phyloP scores from a whole-genome alignment of 37 sponge, comb jelly and placozoan genomes.

The Ianthella basta region DNA sequence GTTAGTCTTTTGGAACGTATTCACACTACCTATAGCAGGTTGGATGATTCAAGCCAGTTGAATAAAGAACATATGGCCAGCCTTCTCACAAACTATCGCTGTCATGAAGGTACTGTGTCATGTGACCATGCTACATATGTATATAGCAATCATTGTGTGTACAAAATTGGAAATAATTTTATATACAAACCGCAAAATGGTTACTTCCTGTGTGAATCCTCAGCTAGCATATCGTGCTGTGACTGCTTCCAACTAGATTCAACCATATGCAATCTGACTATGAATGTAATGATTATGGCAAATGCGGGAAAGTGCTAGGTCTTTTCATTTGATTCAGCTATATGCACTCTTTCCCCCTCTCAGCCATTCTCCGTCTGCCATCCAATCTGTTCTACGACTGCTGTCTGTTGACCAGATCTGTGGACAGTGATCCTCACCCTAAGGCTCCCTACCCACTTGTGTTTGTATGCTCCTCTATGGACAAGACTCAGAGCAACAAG shows the following conservation, averaged over 20 bases:
- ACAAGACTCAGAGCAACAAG: background rate
- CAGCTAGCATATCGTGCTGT: no score
- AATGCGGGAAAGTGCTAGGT: no score
- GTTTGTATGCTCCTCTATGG: slow-evolving; percentile 17
- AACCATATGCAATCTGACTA: no score
- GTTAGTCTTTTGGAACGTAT: slow-evolving; percentile 7
- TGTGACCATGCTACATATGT: background rate
- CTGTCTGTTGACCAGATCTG: slow-evolving; percentile 15
- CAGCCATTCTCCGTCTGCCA: slow-evolving; percentile 25
- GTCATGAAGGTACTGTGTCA: slow-evolving; percentile 10
- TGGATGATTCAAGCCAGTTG: background rate
- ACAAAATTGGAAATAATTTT: background rate
- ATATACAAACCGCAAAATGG: background rate
- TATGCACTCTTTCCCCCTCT: no score
- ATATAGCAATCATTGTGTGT: background rate
- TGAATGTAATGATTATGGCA: no score
- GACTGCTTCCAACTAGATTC: no score
- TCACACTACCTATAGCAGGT: background rate
- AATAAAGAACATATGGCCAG: slow-evolving; percentile 3
- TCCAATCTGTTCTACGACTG: slow-evolving; percentile 31
- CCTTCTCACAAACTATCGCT: slow-evolving; percentile 11
- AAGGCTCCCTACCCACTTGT: slow-evolving; percentile 20
- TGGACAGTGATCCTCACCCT: slow-evolving; percentile 15
- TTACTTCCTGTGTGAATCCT: background rate
- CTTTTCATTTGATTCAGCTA: no score